A percentile compares a stretch with the other conserved stretches of the same genome.
phyloP scores from a whole-genome alignment of 2,888 invertebrate species.

The Pollenia griseotomentosa region DNA sequence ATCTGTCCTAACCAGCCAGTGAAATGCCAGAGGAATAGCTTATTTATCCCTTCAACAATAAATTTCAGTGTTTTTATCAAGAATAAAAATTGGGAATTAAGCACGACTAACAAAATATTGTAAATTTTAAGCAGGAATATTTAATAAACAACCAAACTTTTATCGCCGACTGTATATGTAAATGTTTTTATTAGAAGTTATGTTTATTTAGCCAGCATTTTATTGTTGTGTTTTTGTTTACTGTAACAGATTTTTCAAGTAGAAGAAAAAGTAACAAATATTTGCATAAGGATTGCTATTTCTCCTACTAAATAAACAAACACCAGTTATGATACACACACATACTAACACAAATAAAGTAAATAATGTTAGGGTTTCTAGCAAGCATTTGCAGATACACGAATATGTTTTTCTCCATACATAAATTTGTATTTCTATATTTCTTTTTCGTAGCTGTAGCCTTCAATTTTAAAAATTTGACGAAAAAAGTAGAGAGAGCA shows the following conservation, averaged over 20 bases:
- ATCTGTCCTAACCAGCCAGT: no score
- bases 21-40: no score
- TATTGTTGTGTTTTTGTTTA: not conserved
- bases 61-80: no score
- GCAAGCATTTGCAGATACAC: no score
- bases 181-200: not conserved
- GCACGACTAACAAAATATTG: no score
- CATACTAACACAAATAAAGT: not conserved
- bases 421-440: constrained; percentile 24
- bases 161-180: not conserved
- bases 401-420: not conserved
- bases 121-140: no score
- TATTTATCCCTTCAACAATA: no score
- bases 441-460: constrained; percentile 15
- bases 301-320: not conserved
- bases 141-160: not conserved
- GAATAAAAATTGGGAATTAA: no score
- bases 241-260: constrained; percentile 34
- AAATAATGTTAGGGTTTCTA: constrained; percentile 19
- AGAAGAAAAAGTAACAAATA: constrained; percentile 56
- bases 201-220: constrained; percentile 32
- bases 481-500: not conserved
- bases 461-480: constrained; percentile 34
- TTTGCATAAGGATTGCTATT: constrained; percentile 35
- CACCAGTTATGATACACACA: constrained; percentile 1